Evolutionary conservation across 2,888 invertebrate genomes (phyloP).

Genomic region (Nebria brevicollis): DNA sequence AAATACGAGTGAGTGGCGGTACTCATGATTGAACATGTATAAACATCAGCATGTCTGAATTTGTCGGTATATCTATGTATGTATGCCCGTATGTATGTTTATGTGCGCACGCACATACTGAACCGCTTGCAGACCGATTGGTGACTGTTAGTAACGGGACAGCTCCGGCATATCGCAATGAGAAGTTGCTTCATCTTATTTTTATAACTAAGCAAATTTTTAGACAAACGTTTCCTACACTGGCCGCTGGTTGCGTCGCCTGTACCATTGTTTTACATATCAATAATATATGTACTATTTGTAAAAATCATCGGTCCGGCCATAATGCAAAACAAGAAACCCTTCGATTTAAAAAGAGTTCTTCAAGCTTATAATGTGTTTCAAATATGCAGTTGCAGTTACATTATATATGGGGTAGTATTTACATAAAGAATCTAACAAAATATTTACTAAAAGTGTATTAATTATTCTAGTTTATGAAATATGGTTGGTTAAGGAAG

Average conservation of each 20-base stretch:
- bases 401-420: conserved; percentile 77
- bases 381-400: conserved; percentile 78
- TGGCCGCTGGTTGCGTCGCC: conserved; percentile 66
- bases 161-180: too few relatives aligned
- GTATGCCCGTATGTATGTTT: too few relatives aligned
- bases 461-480: not conserved
- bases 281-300: conserved; percentile 64
- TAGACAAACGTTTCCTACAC: conserved; percentile 63
- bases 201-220: conserved; percentile 43
- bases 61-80: too few relatives aligned
- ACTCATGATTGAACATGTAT: too few relatives aligned
- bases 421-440: not conserved
- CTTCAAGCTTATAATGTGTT: conserved; percentile 82
- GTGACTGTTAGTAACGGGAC: too few relatives aligned
- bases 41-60: too few relatives aligned
- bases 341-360: conserved; percentile 72
- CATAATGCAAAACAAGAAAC: conserved; percentile 75
- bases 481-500: not conserved
- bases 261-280: conserved; percentile 62
- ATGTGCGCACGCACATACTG: too few relatives aligned
- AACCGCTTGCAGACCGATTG: too few relatives aligned
- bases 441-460: not conserved
- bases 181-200: too few relatives aligned
- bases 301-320: conserved; percentile 66
- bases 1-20: too few relatives aligned